Percentiles rank a stretch among this genome's conserved stretches.
phyloP scores from a whole-genome alignment of 2,113 vertebrate genomes.

The Tachysurus fulvidraco region DNA sequence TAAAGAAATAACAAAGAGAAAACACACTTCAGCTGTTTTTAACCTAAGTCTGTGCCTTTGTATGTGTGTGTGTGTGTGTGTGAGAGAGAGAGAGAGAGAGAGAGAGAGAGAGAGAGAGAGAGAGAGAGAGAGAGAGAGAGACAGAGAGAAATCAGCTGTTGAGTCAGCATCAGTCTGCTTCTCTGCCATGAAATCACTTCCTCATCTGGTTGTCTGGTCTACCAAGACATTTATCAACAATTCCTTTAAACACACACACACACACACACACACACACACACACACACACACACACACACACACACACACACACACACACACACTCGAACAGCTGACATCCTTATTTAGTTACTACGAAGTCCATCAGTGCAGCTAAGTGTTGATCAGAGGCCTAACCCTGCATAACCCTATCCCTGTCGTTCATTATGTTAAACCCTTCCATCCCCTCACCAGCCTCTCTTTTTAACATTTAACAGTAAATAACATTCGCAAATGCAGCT shows the following conservation, averaged over 20 bases:
- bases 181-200: slow-evolving; percentile 47
- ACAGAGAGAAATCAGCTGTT: slow-evolving; percentile 12
- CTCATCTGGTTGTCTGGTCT: slow-evolving; percentile 15
- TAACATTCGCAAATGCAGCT: too few relatives aligned
- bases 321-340: not conserved
- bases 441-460: not conserved
- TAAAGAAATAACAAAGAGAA: not conserved
- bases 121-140: not conserved
- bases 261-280: too few relatives aligned
- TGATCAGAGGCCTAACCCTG: not conserved
- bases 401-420: not conserved
- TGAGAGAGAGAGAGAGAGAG: too few relatives aligned
- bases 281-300: too few relatives aligned
- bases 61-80: not conserved
- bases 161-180: slow-evolving; percentile 45
- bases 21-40: not conserved
- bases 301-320: too few relatives aligned
- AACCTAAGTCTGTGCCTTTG: slow-evolving; percentile 6
- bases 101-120: too few relatives aligned
- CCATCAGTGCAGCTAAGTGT: not conserved
- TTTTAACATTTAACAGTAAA: too few relatives aligned
- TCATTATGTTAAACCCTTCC: not conserved
- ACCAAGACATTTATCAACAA: slow-evolving; percentile 21
- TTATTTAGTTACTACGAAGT: not conserved
- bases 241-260: slow-evolving; percentile 31